A percentile compares a stretch with the other conserved stretches of the same genome.
These are phyloP conservation scores for Pseudotriccus pelzelni DNA, from an alignment of 2,797 vertebrate genomes.

Conservation along the genomic window DNA sequence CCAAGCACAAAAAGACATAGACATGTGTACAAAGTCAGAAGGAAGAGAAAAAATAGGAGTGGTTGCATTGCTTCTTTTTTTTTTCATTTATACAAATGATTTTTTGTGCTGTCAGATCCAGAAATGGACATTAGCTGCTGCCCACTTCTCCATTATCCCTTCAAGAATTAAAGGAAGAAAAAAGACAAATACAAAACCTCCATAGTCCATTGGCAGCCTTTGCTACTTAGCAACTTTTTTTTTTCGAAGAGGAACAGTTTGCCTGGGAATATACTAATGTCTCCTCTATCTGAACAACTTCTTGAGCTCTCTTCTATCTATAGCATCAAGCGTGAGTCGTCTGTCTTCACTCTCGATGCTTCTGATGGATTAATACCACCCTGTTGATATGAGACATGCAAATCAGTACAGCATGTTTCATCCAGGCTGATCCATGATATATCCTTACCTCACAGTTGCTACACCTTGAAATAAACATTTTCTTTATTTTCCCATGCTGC, in stretches of 20 bases:
- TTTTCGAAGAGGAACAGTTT: neutral
- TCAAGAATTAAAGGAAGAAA: neutral
- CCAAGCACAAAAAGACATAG: neutral
- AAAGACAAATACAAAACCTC: neutral
- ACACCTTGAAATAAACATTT: neutral
- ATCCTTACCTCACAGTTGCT: neutral
- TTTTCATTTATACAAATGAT: neutral
- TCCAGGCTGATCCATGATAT: neutral
- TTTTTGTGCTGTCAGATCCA: neutral
- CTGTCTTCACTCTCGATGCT: neutral
- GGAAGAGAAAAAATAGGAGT: neutral
- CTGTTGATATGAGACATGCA: neutral
- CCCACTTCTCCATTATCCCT: neutral
- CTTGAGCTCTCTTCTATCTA: neutral
- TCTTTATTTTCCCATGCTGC: neutral
- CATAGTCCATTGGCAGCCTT: neutral
- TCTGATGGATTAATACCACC: neutral
- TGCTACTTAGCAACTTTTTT: neutral
- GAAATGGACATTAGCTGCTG: neutral
- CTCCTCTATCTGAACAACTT: neutral
- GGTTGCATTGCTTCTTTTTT: neutral
- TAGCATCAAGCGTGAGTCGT: neutral
- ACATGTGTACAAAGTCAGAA: rapidly evolving
- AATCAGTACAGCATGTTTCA: neutral
- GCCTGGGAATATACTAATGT: neutral